Base-by-base conservation (phyloP, 2,888 invertebrate species). In the Lypha dubia region DNA sequence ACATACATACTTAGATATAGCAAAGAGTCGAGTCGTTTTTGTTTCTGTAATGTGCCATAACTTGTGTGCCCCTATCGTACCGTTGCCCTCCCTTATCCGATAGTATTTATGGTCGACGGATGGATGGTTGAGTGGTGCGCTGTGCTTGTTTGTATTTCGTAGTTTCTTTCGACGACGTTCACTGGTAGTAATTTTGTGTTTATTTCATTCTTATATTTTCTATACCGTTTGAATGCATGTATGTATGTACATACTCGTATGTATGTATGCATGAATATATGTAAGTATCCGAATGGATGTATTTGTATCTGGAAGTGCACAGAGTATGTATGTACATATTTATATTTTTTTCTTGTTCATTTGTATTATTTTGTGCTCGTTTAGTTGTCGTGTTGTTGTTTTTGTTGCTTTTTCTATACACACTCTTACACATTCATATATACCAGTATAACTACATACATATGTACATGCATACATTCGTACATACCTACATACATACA, bases 281-380 rank as follows among this genome's bases (percentile, higher is more conserved):
- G 53, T 13, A 15, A 28, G 56, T 56, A 56, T 56, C 56, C 32
- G n/a, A 28, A 8, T 46, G 46, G 46, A 20, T 46, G 46, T 60
- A 20, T 60, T 28, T 58, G 60, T 49, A 73, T 51, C 49, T 73
- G 49, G 24, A 49, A 73, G 51, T 41, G 22, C 22, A 65, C 63
- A 58, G 9, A 67, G 22, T 73, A 67, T 15, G 38, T 51, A 28
- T 28, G 11, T 3, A 24, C 24, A 11, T 0, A 51, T 51, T 11
- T 22, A 11, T 11, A 51, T 1, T 0, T 51, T 8, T 17, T 17
- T 15, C 67, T 75, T 76, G 32, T 73, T 60, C 62, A 81, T 84
- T 74, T 77, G 68, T 81, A 70, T 81, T 77, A 81, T 84, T 81
- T 81, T 84, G 84, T 81, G 84, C 84, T 77, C 84, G 84, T 84